Evolutionary conservation across 2,797 vertebrate genomes (phyloP), one percentile per base, ranked within the genome.

Genomic region (Rachycentron canadum): DNA sequence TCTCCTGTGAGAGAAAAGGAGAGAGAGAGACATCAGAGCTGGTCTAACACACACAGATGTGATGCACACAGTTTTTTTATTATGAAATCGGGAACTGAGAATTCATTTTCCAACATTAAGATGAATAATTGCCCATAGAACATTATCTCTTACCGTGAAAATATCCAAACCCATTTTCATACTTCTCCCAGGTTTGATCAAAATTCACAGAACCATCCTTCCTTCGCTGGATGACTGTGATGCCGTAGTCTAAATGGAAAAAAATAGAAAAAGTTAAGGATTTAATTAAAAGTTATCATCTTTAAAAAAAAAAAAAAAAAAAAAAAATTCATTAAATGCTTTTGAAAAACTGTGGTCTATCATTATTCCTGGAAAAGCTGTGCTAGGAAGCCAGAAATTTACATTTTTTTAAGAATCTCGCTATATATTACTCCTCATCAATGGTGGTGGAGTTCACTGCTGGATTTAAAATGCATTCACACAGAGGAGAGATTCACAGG

Each of bases 101-200:
- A n/a, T 17, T 3, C 7, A 16, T 69, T 66, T 53, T 50, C 30
- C 13, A 13, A 26, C 28, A 59, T 40, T 45, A 40, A 40, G 14
- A 45, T 3, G 13, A 38, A 13, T 23, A 19, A 78, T n/a, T 36
- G 7, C 0, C 0, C 21, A 57, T 0, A 32, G 32, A 55, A 23
- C 2, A 56, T 21, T 36, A 23, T 68, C 25, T 64, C 91, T 96
- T 92, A 98, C 96, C 95, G 10, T 93, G 86, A 87, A 97, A 95
- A 72, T 95, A 92, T 65, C 97, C 97, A 87, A 99, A 99, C 14
- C 97, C 97, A 0, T 95, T 87, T 82, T 90, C 91, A 49, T 98
- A 99, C 78, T 91, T 94, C 38, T 96, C 95, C 97, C 97, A 99
- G 2, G 93, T 95, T 92, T 96, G 95, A 86, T 98, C 96, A 92